Conservation (phyloP, 2,113 vertebrate genomes). For the human (Homo sapiens) region DNA sequence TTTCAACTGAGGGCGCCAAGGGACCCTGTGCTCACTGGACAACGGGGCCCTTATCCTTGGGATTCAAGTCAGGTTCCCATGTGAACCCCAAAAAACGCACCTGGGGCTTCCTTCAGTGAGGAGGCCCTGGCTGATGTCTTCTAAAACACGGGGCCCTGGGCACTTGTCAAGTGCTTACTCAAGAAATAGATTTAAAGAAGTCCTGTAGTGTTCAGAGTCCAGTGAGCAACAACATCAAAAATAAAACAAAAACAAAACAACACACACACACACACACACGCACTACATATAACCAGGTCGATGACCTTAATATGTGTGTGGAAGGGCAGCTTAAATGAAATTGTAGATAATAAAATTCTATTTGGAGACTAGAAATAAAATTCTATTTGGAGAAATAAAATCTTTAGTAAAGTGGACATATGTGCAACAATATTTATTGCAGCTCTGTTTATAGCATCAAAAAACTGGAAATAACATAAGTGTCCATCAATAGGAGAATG, state of each 20-base stretch:
- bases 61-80: background rate
- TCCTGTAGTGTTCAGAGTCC: background rate
- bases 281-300: background rate
- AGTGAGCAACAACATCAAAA: background rate
- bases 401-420: no score
- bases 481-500: background rate
- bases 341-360: background rate
- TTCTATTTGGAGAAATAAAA: background rate
- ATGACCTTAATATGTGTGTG: accelerated
- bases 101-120: background rate
- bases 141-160: background rate
- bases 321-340: background rate
- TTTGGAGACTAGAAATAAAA: background rate
- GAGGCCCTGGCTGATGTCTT: no score
- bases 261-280: background rate
- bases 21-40: background rate
- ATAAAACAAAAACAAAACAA: background rate
- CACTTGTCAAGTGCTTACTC: background rate
- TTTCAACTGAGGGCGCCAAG: background rate
- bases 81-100: background rate
- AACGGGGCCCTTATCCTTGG: no score
- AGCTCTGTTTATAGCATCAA: background rate
- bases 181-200: background rate
- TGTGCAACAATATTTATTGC: no score
- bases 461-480: background rate